Conservation (phyloP, 2,888 invertebrate genomes). For the Melinaea menophilus region DNA sequence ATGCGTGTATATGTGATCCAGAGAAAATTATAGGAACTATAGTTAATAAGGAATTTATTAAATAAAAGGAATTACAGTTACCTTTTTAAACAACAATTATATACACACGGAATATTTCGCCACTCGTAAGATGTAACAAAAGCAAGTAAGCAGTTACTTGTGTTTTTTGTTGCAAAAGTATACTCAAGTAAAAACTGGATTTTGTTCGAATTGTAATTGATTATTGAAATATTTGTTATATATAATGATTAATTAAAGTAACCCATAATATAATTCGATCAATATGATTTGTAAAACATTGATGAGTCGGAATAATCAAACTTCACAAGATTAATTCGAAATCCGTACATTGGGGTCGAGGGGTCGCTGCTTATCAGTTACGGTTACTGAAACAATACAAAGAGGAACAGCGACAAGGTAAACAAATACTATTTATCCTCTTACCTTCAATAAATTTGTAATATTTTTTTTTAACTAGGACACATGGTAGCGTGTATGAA, state of each 20-base stretch:
- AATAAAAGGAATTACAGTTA: neutral
- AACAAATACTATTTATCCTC: neutral
- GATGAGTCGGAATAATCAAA: conserved; percentile 6
- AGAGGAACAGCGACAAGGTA: neutral
- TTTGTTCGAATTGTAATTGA: too few species aligned
- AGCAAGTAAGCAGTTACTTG: too few species aligned
- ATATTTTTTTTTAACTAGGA: too few species aligned
- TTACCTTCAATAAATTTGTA: too few species aligned
- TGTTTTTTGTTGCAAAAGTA: too few species aligned
- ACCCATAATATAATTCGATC: neutral
- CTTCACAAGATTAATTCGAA: conserved; percentile 8
- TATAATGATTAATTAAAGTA: neutral
- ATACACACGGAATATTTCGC: too few species aligned
- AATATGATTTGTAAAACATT: conserved; percentile 1
- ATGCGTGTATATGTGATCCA: too few species aligned
- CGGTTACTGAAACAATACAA: conserved; percentile 10
- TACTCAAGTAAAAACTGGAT: too few species aligned
- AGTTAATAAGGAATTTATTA: conserved; percentile 16
- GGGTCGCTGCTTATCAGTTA: conserved; percentile 21
- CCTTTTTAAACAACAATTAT: conserved; percentile 5
- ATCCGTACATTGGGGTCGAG: conserved; percentile 12
- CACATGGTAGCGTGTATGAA: too few species aligned
- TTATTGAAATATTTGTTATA: neutral
- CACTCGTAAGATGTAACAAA: too few species aligned
- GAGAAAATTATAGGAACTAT: conserved; percentile 12